Evolutionary conservation across 2,888 invertebrate genomes (phyloP).

Genomic region (Apeira syringaria): DNA sequence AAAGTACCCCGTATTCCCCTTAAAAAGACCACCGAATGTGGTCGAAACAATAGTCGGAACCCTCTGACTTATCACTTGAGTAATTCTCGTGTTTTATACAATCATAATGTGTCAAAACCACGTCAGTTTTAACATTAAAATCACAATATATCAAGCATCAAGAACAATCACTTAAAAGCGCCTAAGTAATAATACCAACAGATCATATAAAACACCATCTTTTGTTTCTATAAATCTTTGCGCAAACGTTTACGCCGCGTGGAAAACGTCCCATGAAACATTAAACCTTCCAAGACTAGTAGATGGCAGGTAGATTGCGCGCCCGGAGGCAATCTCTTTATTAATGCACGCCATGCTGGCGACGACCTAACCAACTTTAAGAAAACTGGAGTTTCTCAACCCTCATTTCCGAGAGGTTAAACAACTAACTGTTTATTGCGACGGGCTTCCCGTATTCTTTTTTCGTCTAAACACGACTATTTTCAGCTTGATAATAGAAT

Average conservation of each 20-base stretch:
- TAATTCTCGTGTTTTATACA: too few species aligned
- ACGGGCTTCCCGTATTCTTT: conserved; percentile 57
- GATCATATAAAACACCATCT: conserved; percentile 15
- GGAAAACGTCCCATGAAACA: conserved; percentile 25
- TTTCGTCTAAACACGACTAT: conserved; percentile 56
- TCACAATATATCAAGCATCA: too few species aligned
- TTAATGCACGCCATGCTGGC: conserved; percentile 48
- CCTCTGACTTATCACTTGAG: too few species aligned
- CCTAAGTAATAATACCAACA: too few species aligned
- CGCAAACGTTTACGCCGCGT: conserved; percentile 21
- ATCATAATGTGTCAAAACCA: too few species aligned
- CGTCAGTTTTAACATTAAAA: too few species aligned
- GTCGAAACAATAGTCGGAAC: too few species aligned
- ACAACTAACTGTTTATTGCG: conserved; percentile 67
- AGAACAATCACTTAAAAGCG: too few species aligned
- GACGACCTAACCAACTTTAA: conserved; percentile 62
- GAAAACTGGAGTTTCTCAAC: conserved; percentile 52
- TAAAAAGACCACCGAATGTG: too few species aligned
- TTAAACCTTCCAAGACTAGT: conserved; percentile 16
- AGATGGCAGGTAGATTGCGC: conserved; percentile 43
- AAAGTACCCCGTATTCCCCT: too few species aligned
- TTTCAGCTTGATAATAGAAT: conserved; percentile 63
- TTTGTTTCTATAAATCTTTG: conserved; percentile 19
- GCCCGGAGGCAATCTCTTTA: conserved; percentile 51
- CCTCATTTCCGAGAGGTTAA: conserved; percentile 58